Evolutionary conservation across 35 echinoderm and acorn worm genomes (phyloP), one percentile per base, ranked within the genome.

Genomic region (Heliocidaris erythrogramma): DNA sequence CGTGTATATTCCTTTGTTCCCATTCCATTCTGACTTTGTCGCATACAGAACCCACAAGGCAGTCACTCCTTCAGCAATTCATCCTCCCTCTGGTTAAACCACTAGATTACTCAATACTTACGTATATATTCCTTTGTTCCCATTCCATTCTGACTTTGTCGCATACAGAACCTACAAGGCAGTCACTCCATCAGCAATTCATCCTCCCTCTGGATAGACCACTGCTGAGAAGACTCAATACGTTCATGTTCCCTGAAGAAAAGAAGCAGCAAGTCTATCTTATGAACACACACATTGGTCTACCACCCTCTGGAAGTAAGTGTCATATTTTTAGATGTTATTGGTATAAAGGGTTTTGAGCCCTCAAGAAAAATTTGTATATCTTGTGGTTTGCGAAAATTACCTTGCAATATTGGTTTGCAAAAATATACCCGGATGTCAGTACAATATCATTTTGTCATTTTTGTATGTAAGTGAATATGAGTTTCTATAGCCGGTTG

Each of bases 271-370:
- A 61, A 47, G 90, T 95, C 86, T 99, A 99, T 69, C 93, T 99
- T 2, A 95, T 93, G 27, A 99, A 99, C 86, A 97, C 97, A 30
- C 98, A 99, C 85, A 49, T 97, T 30, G 98, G 98, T 8, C 92
- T 99, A 29, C 88, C 95, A 59, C 88, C 95, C 2, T 96, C 97
- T 35, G 96, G 95, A 96, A 94, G 96, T 96, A 60, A 48, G 90
- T 95, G 13, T 47, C 35, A 42, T 42, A 42, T 42, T 42, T 42
- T 42, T 42, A 42, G 35, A 42, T 42, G 35, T 42, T 42, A 42
- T 42, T 42, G 0, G 35, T 42, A 42, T 42, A 42, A 42, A 1
- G 35, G 35, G 35, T 42, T 42, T 42, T 42, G 35, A 42, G 35
- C 35, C 35, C 35, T 3, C 35, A 42, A 42, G 35, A 42, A 42